Base-by-base conservation (phyloP, 1,140 invertebrate genomes). In the Adelges cooleyi region DNA sequence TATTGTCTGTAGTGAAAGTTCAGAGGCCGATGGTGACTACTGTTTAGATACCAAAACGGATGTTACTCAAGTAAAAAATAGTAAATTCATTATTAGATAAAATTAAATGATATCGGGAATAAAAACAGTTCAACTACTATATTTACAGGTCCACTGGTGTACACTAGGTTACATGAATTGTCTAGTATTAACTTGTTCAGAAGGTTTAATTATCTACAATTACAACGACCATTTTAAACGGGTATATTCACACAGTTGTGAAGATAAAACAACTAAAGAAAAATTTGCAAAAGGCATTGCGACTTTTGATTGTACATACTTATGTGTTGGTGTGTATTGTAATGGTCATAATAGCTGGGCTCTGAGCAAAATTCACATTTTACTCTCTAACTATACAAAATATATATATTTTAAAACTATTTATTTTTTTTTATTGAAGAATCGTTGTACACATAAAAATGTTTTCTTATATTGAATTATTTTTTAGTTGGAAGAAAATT, bases 101-200 rank as follows among this genome's bases (percentile, higher is more conserved):
- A n/a, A n/a, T n/a, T n/a, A n/a, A n/a, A n/a, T n/a, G n/a, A n/a
- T n/a, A n/a, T n/a, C n/a, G n/a, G n/a, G n/a, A n/a, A n/a, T n/a
- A n/a, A n/a, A n/a, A n/a, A n/a, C n/a, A n/a, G n/a, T n/a, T n/a
- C n/a, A n/a, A n/a, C n/a, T n/a, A n/a, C 23, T 27, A 17, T 27
- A 17, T 44, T 44, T 44, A 5, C 6, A 62, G 56, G 18, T 48
- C 9, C 10, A 10, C 10, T 62, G 56, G 56, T 62, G 38, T 9
- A 62, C 56, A 13, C 42, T 62, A 3, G 56, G 56, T 13, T 48
- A 62, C 6, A 46, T 62, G 2, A 62, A 62, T 29, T 62, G 56
- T 20, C 6, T 62, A 3, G 56, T 44, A 1, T 25, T 62, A 23
- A 48, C 56, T 3, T 48, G 56, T 48, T 27, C 40, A 18, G 56